Percentiles rank a stretch among this genome's conserved stretches.
Conservation (phyloP, 2,888 invertebrate genomes). For the Sarcophaga caerulescens region DNA sequence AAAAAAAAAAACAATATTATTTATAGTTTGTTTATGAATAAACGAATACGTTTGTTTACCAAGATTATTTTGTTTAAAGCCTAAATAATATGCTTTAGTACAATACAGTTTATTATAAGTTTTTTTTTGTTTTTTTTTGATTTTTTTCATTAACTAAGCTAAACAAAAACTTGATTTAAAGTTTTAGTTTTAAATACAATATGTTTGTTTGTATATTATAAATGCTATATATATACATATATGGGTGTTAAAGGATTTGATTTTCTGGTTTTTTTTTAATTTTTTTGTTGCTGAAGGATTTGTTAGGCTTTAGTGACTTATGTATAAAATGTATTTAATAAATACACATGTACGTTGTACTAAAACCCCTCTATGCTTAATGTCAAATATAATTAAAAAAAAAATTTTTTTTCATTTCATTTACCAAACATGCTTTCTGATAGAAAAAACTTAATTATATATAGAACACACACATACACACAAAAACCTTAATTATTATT, state of each 20-base stretch:
- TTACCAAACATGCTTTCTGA: slow-evolving; percentile 68
- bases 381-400: neutral
- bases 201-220: slow-evolving; percentile 19
- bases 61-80: slow-evolving; percentile 39
- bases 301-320: slow-evolving; percentile 62
- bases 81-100: slow-evolving; percentile 60
- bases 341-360: slow-evolving; percentile 54
- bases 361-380: slow-evolving; percentile 53
- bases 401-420: slow-evolving; percentile 42
- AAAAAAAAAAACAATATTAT: slow-evolving; percentile 37
- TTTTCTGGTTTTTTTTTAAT: slow-evolving; percentile 3
- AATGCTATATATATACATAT: neutral
- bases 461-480: slow-evolving; percentile 60
- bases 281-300: slow-evolving; percentile 31
- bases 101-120: too few relatives aligned
- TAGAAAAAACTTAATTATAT: slow-evolving; percentile 26
- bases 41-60: slow-evolving; percentile 15
- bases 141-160: slow-evolving; percentile 51
- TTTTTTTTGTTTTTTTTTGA: slow-evolving; percentile 45
- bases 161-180: slow-evolving; percentile 35
- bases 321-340: slow-evolving; percentile 40
- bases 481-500: slow-evolving; percentile 58
- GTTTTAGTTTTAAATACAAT: slow-evolving; percentile 15
- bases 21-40: slow-evolving; percentile 15
- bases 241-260: slow-evolving; percentile 34